Evolutionary conservation across 1,140 invertebrate genomes (phyloP).

Genomic region (Listronotus bonariensis): DNA sequence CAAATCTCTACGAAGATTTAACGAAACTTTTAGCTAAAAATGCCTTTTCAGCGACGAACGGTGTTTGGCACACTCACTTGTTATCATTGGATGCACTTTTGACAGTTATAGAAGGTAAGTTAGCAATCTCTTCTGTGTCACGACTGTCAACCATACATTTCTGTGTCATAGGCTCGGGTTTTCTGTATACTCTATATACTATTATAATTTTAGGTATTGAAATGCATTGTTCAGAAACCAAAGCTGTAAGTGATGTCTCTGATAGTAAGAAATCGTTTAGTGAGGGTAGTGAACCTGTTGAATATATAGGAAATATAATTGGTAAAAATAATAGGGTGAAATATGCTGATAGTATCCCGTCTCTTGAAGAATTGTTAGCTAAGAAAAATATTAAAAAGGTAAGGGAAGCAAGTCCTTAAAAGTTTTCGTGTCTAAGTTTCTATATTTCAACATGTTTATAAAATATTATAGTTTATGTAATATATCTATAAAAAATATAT

Average conservation of each 20-base stretch:
- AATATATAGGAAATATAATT: constrained; percentile 43
- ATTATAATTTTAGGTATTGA: constrained; percentile 67
- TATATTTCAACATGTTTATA: too few relatives aligned
- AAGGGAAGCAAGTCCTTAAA: too few relatives aligned
- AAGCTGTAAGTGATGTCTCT: constrained; percentile 22
- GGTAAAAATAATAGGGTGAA: constrained; percentile 55
- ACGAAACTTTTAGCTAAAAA: constrained; percentile 96
- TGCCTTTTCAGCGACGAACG: constrained; percentile 80
- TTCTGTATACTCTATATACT: neutral
- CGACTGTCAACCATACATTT: neutral
- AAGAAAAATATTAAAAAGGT: constrained; percentile 84
- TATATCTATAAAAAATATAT: neutral
- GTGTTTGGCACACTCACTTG: constrained; percentile 88
- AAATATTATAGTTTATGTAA: too few relatives aligned
- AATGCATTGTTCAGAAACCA: constrained; percentile 66
- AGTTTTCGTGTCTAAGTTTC: too few relatives aligned
- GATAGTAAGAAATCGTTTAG: constrained; percentile 19
- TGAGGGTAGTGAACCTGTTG: constrained; percentile 27
- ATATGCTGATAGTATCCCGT: constrained; percentile 65
- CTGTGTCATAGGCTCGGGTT: too few relatives aligned
- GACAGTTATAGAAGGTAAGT: constrained; percentile 80
- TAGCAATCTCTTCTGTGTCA: neutral
- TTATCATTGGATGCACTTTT: constrained; percentile 92
- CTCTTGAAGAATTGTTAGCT: constrained; percentile 72
- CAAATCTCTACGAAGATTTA: constrained; percentile 97